A percentile compares a stretch with the other conserved stretches of the same genome.
Evolutionary conservation across 1,140 invertebrate species (phyloP).

Genomic region (Heliconius himera): DNA sequence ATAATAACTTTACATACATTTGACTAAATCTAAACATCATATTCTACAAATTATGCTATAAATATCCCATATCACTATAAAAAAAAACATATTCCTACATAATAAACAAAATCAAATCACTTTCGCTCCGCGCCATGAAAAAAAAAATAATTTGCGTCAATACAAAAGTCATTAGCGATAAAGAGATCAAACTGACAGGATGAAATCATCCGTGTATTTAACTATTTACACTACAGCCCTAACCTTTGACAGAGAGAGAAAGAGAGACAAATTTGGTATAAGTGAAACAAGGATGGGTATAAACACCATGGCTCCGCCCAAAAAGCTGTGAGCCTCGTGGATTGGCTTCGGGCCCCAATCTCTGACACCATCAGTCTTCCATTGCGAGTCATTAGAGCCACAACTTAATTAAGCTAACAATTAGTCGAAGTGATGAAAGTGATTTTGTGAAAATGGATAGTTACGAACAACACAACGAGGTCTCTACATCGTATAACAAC

Average conservation of each 20-base stretch:
- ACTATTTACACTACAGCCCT: constrained; percentile 50
- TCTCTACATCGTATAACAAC: constrained; percentile 64
- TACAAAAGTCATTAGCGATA: constrained; percentile 43
- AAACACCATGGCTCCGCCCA: constrained; percentile 61
- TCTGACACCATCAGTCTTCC: constrained; percentile 71
- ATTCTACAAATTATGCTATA: not conserved
- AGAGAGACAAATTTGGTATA: constrained; percentile 12
- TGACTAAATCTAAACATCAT: not conserved
- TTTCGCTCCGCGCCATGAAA: constrained; percentile 5
- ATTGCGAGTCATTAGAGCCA: constrained; percentile 59
- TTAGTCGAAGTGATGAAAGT: constrained; percentile 60
- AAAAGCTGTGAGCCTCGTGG: constrained; percentile 50
- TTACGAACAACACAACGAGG: constrained; percentile 70
- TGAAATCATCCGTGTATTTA: constrained; percentile 78
- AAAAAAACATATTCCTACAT: too few species aligned
- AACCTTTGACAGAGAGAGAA: constrained; percentile 46
- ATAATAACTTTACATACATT: too few species aligned
- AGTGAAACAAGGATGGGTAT: constrained; percentile 47
- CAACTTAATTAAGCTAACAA: constrained; percentile 61
- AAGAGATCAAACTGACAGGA: constrained; percentile 44
- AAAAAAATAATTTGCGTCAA: constrained; percentile 37
- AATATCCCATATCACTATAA: not conserved
- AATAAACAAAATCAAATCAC: constrained; percentile 17
- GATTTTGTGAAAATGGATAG: constrained; percentile 57
- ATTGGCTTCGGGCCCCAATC: constrained; percentile 67